A percentile compares a stretch with the other conserved stretches of the same genome.
These are phyloP conservation scores for Puffinus mauretanicus DNA, from an alignment of 2,113 vertebrate genomes.

Conservation along the genomic window DNA sequence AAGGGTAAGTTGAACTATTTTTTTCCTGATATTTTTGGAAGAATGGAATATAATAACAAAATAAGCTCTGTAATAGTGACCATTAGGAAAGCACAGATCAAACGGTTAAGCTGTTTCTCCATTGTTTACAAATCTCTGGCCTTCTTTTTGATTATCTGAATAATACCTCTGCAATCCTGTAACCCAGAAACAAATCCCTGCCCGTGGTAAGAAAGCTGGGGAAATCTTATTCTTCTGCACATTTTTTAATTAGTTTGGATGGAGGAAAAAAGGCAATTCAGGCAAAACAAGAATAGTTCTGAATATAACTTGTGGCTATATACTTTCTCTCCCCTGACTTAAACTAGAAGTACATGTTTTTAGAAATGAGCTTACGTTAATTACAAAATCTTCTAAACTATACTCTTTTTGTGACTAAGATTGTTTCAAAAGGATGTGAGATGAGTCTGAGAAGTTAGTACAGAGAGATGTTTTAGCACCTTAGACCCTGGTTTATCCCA, in stretches of 20 bases:
- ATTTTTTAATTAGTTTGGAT: background rate
- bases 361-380: background rate
- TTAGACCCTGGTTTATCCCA: background rate
- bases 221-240: slow-evolving; percentile 15
- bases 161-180: background rate
- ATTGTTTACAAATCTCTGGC: slow-evolving; percentile 9
- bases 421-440: background rate
- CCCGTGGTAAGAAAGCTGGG: slow-evolving; percentile 1
- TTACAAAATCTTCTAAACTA: background rate
- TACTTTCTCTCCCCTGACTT: background rate
- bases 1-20: background rate
- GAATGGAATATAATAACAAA: background rate
- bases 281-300: background rate
- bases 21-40: background rate
- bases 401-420: background rate
- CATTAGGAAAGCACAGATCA: background rate
- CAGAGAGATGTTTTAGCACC: background rate
- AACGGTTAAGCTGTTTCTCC: background rate
- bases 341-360: background rate
- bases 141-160: background rate
- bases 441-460: background rate
- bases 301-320: background rate
- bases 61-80: background rate
- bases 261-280: background rate
- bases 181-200: slow-evolving; percentile 33